These are phyloP conservation scores for Poeciliopsis occidentalis DNA, from an alignment of 2,113 vertebrate genomes.

Conservation along the genomic window DNA sequence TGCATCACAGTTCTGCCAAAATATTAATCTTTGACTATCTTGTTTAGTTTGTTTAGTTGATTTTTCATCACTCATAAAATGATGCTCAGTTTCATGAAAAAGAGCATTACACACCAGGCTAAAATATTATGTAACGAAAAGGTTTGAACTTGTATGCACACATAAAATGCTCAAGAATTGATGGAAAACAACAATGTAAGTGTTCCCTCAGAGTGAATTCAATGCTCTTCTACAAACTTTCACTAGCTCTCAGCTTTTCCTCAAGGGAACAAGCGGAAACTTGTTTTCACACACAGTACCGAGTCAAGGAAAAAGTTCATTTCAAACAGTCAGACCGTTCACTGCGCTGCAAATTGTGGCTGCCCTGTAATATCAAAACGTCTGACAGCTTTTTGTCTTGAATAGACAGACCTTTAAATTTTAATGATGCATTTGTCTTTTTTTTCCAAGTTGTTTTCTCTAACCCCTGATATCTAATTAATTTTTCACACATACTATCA, in stretches of 20 bases:
- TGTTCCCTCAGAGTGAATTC: not conserved
- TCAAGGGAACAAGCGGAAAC: not conserved
- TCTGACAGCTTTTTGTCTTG: conserved; percentile 42
- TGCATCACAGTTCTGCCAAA: not conserved
- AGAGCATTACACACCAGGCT: not conserved
- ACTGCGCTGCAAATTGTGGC: not conserved
- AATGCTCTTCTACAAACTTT: not conserved
- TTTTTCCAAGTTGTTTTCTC: conserved; percentile 12
- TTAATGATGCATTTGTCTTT: conserved; percentile 36
- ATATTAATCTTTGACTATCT: not conserved
- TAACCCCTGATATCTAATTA: conserved; percentile 10
- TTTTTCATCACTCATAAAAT: not conserved
- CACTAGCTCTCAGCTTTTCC: too few species aligned
- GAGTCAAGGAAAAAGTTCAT: not conserved
- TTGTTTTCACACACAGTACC: not conserved
- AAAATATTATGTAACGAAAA: not conserved
- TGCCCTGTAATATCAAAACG: conserved; percentile 33
- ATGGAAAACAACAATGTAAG: not conserved
- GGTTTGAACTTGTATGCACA: not conserved
- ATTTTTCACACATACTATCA: conserved; percentile 16
- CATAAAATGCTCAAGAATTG: not conserved
- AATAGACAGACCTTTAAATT: conserved; percentile 47
- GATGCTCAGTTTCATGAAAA: not conserved
- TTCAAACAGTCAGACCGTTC: conserved; percentile 26
- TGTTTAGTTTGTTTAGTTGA: not conserved